These are phyloP conservation scores for Noctilio leporinus DNA, from an alignment of 2,113 vertebrate species.

Conservation along the genomic window DNA sequence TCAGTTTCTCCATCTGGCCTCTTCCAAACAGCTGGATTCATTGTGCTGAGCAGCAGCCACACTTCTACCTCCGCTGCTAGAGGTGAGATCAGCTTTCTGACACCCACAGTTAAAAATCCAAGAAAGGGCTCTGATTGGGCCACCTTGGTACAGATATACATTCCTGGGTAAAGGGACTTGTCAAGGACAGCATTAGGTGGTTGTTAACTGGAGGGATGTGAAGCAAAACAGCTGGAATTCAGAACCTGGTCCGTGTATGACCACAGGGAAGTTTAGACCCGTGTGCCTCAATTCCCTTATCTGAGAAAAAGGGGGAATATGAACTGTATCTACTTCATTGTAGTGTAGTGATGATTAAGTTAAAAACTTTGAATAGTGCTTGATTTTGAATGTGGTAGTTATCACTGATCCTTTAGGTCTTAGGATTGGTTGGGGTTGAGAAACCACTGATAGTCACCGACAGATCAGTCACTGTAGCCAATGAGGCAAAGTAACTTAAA, in stretches of 20 bases:
- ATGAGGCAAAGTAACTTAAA: neutral
- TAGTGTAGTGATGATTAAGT: neutral
- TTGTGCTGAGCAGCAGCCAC: accelerated
- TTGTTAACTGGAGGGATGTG: neutral
- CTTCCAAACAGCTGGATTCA: neutral
- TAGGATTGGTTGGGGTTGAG: neutral
- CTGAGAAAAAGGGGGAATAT: neutral
- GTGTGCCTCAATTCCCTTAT: neutral
- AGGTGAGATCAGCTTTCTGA: neutral
- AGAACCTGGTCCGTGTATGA: neutral
- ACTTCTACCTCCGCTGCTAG: neutral
- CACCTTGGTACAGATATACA: neutral
- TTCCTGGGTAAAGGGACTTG: neutral
- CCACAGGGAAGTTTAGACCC: neutral
- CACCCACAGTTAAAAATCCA: neutral
- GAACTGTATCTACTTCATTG: neutral
- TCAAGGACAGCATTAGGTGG: neutral
- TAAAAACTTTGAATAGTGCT: neutral
- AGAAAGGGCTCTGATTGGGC: neutral
- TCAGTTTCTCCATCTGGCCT: neutral
- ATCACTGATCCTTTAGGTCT: neutral
- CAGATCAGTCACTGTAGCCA: neutral
- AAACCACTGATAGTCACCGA: neutral
- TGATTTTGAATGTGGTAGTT: neutral
- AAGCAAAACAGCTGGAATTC: neutral